Evolutionary conservation across 2,797 vertebrate genomes (phyloP), one percentile per base, ranked within the genome.

Genomic region (Cyprinella venusta): DNA sequence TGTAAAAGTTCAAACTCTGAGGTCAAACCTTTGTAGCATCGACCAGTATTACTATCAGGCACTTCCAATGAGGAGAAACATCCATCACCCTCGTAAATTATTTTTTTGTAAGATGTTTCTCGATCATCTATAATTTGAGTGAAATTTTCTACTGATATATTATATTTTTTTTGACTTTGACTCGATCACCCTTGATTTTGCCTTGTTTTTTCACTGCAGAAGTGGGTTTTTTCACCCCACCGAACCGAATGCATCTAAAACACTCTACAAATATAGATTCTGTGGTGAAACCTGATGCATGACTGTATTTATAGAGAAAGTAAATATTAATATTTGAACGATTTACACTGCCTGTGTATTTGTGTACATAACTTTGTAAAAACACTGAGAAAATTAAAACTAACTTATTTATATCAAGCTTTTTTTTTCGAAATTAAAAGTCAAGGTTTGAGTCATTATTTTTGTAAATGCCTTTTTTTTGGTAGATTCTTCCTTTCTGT

Each of bases 331-430:
- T 91, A 89, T 92, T 91, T 90, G 87, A 92, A 88, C 89, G 89
- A 85, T 80, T 89, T 89, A 91, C 88, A 90, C 89, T 92, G 91
- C 92, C 92, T 95, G 93, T 95, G 94, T 95, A 93, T 92, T 93
- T 93, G 92, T 94, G 94, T 95, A 95, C 93, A 95, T 94, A 94
- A 92, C 92, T 93, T 94, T 95, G 94, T 98, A 98, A 97, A 99
- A 96, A 99, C 96, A 99, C 97, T 98, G 97, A 98, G 95, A 98
- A 98, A 97, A 96, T 86, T 87, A 98, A 97, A 97, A 98, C 97
- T 99, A 98, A 99, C 96, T 99, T 99, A 99, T 99, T 98, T 98
- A 98, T 97, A 96, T 97, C 94, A 89, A 96, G 93, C 92, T 93
- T 92, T 93, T 93, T 89, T 94, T 95, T 69, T 30, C 40, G 4